Percentiles rank a stretch among this genome's conserved stretches.
phyloP scores from a whole-genome alignment of 2,797 vertebrate genomes.

The Hippoglossus hippoglossus region DNA sequence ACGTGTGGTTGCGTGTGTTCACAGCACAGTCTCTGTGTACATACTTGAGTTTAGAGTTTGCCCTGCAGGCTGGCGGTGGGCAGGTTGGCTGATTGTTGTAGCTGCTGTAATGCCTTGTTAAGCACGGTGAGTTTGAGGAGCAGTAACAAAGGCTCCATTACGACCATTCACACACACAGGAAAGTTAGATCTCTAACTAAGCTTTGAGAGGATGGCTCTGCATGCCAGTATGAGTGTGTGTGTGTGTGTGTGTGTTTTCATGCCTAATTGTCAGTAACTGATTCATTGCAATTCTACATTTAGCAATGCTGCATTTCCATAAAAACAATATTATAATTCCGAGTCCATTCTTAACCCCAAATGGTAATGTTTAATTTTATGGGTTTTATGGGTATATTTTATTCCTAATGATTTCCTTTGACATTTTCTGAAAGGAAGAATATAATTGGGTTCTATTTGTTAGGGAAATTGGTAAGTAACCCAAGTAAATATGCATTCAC shows the following conservation, averaged over 20 bases:
- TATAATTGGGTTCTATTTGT: neutral
- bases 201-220: neutral
- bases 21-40: conserved; percentile 12
- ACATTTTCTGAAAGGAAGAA: neutral
- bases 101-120: conserved; percentile 36
- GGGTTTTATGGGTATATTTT: neutral
- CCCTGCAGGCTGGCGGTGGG: conserved; percentile 22
- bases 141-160: conserved; percentile 45
- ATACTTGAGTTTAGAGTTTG: conserved; percentile 34
- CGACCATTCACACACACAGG: conserved; percentile 34
- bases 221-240: no score
- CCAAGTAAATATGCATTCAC: neutral
- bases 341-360: neutral
- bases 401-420: neutral
- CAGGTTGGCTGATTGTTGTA: conserved; percentile 34
- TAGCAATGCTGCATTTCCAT: neutral
- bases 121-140: conserved; percentile 40
- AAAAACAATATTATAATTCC: neutral
- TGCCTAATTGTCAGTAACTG: neutral
- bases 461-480: neutral
- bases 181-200: conserved; percentile 20
- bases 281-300: neutral
- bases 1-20: neutral
- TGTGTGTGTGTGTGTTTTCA: neutral
- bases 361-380: neutral